phyloP scores from a whole-genome alignment of 1,140 invertebrate genomes.

The Chironomus tepperi region DNA sequence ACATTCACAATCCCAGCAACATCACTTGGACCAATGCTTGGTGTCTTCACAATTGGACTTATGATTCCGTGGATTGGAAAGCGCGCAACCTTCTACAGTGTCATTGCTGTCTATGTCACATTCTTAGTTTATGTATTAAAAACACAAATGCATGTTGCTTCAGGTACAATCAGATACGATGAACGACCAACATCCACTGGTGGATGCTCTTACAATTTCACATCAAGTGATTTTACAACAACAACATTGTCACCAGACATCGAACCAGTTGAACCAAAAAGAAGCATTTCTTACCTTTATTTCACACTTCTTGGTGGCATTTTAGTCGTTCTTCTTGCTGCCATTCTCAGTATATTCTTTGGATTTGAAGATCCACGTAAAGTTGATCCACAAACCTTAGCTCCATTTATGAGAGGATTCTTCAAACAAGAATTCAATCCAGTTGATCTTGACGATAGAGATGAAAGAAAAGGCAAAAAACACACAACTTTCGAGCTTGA shows the following conservation, averaged over 20 bases:
- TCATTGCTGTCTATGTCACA: slow-evolving; percentile 59
- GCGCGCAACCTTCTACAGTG: slow-evolving; percentile 44
- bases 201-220: slow-evolving; percentile 58
- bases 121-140: slow-evolving; percentile 80
- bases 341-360: slow-evolving; percentile 45
- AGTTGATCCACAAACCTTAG: slow-evolving; percentile 50
- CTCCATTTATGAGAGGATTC: slow-evolving; percentile 52
- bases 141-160: slow-evolving; percentile 60
- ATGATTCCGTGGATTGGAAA: slow-evolving; percentile 68
- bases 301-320: slow-evolving; percentile 50
- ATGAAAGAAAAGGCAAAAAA: neutral
- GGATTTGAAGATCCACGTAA: slow-evolving; percentile 44
- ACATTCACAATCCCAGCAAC: slow-evolving; percentile 58
- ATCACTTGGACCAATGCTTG: slow-evolving; percentile 64
- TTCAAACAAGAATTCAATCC: slow-evolving; percentile 31
- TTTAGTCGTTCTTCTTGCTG: slow-evolving; percentile 52
- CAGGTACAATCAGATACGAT: slow-evolving; percentile 47
- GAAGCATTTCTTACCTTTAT: slow-evolving; percentile 56
- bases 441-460: neutral
- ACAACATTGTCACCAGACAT: slow-evolving; percentile 27
- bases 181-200: slow-evolving; percentile 56
- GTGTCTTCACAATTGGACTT: slow-evolving; percentile 71
- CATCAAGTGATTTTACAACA: slow-evolving; percentile 27
- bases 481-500: neutral
- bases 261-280: slow-evolving; percentile 33